Evolutionary conservation across 2,113 vertebrate species (phyloP), one percentile per base, ranked within the genome.

Genomic region (Pseudorectes ferrugineus): DNA sequence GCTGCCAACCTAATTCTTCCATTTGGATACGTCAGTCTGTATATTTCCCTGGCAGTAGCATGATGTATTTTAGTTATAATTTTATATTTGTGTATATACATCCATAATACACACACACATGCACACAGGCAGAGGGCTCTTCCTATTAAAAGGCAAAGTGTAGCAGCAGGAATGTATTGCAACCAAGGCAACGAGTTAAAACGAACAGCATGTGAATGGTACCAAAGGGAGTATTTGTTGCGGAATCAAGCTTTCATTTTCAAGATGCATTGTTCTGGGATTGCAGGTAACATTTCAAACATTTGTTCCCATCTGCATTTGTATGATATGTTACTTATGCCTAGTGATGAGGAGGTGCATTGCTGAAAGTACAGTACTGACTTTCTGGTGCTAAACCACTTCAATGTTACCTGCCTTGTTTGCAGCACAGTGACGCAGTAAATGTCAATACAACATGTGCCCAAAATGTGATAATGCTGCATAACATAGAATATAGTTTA

Each of bases 331-430:
- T 74, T 87, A 72, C 17, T 85, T 59, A 38, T 2, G 22, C 43
- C 42, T 83, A 25, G 33, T 90, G 92, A 78, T 51, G 22, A 88
- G 40, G 29, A 78, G 61, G 57, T 49, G 24, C 26, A 5, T 49
- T 89, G 93, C 68, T 65, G 63, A 63, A 96, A 72, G 35, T 71
- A 38, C 59, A 61, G 38, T 51, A 46, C 73, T 88, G 49, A 71
- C 46, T 82, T 86, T 33, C 36, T 92, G 92, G 61, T 96, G 92
- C 92, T 89, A 67, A 91, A 75, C 22, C n/a, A 76, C 66, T 95
- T 78, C 10, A 71, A 0, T 71, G 31, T 74, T 85, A 59, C 59
- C 43, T 72, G n/a, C 66, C 68, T 61, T 36, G 51, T 21, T 51
- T 88, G 67, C 55, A 79, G 86, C 75, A 49, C 29, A 68, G 24